Evolutionary conservation across 2,113 vertebrate genomes (phyloP).

Genomic region (Neolamprologus caudopunctatus): DNA sequence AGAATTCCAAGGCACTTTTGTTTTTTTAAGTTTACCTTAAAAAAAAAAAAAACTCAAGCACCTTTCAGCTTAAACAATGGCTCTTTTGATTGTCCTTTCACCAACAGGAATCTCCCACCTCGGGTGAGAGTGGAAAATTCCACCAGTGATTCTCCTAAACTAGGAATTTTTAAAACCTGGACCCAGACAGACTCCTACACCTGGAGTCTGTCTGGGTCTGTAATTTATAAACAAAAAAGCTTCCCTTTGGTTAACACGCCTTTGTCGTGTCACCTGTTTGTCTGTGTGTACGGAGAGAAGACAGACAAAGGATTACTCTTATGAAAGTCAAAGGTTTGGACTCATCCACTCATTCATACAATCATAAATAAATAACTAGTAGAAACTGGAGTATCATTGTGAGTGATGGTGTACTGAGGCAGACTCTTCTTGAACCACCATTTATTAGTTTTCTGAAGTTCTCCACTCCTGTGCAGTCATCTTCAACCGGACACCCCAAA

Average conservation of each 20-base stretch:
- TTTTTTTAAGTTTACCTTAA: background rate
- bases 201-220: background rate
- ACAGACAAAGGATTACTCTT: background rate
- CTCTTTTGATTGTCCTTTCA: background rate
- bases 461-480: background rate
- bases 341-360: background rate
- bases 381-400: background rate
- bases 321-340: background rate
- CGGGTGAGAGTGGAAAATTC: background rate
- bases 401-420: background rate
- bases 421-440: background rate
- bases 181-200: background rate
- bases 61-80: background rate
- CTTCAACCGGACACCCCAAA: background rate
- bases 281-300: background rate
- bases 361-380: background rate
- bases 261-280: background rate
- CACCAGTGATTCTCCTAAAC: background rate
- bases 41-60: fast-evolving
- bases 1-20: background rate
- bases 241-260: background rate
- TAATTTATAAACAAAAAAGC: background rate
- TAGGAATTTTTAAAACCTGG: background rate
- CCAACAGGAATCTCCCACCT: background rate
- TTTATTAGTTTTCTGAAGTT: background rate